phyloP scores from a whole-genome alignment of 2,797 vertebrate genomes.

The Parambassis ranga region DNA sequence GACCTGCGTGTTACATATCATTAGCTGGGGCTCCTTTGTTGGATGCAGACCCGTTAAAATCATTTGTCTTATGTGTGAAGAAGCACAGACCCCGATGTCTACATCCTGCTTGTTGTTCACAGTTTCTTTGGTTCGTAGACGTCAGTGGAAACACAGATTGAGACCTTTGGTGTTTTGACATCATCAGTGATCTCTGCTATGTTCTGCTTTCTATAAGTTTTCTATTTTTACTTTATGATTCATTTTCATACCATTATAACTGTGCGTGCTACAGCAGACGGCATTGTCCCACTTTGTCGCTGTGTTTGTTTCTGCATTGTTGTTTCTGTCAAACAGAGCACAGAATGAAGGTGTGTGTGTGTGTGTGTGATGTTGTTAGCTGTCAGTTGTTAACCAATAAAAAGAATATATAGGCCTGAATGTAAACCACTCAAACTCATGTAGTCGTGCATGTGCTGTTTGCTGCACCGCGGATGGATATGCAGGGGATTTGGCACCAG shows the following conservation, averaged over 20 bases:
- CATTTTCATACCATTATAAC: slow-evolving; percentile 26
- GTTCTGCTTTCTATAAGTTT: slow-evolving; percentile 44
- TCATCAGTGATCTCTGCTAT: slow-evolving; percentile 48
- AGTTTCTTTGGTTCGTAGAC: background rate
- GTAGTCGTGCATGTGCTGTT: slow-evolving; percentile 17
- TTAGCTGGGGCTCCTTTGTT: slow-evolving; percentile 29
- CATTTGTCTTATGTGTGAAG: slow-evolving; percentile 23
- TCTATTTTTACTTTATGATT: slow-evolving; percentile 20
- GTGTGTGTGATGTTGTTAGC: slow-evolving; percentile 8
- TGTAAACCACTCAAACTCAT: slow-evolving; percentile 53
- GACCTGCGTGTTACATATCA: slow-evolving; percentile 33
- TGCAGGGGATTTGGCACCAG: background rate
- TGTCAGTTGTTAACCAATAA: slow-evolving; percentile 30
- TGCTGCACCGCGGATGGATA: slow-evolving; percentile 18
- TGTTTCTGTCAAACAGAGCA: slow-evolving; percentile 29
- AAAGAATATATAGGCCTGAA: slow-evolving; percentile 60
- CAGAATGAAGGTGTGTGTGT: slow-evolving; percentile 22
- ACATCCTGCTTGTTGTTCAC: background rate
- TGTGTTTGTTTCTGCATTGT: slow-evolving; percentile 18
- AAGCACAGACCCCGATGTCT: slow-evolving; percentile 60
- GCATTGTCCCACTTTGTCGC: slow-evolving; percentile 7
- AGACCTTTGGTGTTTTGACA: slow-evolving; percentile 57
- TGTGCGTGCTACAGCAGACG: slow-evolving; percentile 17
- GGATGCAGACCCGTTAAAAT: slow-evolving; percentile 35
- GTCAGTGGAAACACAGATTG: background rate